Conservation (phyloP, 2,113 vertebrate genomes). For the Polyodon spathula region DNA sequence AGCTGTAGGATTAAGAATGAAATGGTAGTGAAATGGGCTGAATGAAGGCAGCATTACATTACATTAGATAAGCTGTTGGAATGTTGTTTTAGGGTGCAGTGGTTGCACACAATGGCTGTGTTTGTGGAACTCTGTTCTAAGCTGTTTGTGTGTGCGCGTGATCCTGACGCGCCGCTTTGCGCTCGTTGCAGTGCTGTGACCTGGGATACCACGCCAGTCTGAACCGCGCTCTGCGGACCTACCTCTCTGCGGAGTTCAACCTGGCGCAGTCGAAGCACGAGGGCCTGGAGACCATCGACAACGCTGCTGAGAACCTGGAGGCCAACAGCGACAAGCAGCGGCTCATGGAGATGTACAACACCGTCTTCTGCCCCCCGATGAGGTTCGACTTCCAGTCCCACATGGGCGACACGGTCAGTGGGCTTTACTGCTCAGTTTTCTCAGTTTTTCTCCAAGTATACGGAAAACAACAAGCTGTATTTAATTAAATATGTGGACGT, state of each 20-base stretch:
- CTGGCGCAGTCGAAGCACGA: conserved; percentile 88
- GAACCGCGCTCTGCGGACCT: conserved; percentile 84
- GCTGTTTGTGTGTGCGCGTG: no score
- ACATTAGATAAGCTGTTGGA: no score
- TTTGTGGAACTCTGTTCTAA: no score
- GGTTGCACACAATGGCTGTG: no score
- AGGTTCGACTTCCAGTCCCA: conserved; percentile 97
- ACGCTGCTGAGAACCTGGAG: conserved; percentile 84
- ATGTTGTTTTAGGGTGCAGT: no score
- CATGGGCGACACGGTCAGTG: conserved; percentile 88
- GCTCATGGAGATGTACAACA: conserved; percentile 97
- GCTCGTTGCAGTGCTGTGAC: conserved; percentile 88
- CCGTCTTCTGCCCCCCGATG: conserved; percentile 89
- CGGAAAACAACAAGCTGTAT: not conserved
- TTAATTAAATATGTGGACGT: not conserved
- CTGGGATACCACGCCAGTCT: conserved; percentile 94
- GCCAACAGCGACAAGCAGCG: conserved; percentile 90
- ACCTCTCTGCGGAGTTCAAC: conserved; percentile 90
- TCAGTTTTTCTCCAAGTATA: no score
- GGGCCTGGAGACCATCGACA: conserved; percentile 85
- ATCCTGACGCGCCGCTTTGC: not conserved
- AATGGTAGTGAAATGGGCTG: no score
- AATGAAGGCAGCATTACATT: no score
- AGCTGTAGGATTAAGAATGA: no score
- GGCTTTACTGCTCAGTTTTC: no score